Conservation (phyloP, 2,888 invertebrate species). For the Alviniconcha strummeri region DNA sequence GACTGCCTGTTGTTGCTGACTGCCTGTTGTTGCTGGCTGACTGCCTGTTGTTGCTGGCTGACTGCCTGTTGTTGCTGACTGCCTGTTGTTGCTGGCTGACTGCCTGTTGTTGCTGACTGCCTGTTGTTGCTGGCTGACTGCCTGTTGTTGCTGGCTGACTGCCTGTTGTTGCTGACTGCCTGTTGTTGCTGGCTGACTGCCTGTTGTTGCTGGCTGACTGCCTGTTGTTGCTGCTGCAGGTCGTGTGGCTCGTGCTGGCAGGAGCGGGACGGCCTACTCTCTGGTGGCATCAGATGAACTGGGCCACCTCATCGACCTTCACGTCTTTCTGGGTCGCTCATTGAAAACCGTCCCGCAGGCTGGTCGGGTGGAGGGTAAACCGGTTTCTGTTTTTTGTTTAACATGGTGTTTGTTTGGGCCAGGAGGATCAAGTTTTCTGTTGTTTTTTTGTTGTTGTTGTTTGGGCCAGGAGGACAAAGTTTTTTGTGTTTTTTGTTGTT, state of each 20-base stretch:
- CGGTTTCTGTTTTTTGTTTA: not conserved
- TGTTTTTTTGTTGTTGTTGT: not conserved
- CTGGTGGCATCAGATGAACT: conserved; percentile 92
- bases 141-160: no score
- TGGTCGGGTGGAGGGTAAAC: conserved; percentile 42
- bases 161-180: no score
- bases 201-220: no score
- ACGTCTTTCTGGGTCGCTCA: conserved; percentile 90
- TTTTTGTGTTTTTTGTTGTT: not conserved
- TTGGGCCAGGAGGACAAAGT: not conserved
- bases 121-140: no score
- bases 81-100: no score
- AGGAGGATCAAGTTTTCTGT: not conserved
- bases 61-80: no score
- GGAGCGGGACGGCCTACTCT: conserved; percentile 93
- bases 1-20: no score
- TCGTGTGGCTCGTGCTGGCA: conserved; percentile 95
- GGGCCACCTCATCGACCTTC: conserved; percentile 93
- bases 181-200: no score
- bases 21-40: no score
- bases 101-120: no score
- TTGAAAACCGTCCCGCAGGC: conserved; percentile 74
- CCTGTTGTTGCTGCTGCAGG: conserved; percentile 65
- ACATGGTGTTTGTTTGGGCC: no score
- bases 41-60: no score